Evolutionary conservation across 2,888 invertebrate genomes (phyloP), one percentile per base, ranked within the genome.

Genomic region (Arge pagana): DNA sequence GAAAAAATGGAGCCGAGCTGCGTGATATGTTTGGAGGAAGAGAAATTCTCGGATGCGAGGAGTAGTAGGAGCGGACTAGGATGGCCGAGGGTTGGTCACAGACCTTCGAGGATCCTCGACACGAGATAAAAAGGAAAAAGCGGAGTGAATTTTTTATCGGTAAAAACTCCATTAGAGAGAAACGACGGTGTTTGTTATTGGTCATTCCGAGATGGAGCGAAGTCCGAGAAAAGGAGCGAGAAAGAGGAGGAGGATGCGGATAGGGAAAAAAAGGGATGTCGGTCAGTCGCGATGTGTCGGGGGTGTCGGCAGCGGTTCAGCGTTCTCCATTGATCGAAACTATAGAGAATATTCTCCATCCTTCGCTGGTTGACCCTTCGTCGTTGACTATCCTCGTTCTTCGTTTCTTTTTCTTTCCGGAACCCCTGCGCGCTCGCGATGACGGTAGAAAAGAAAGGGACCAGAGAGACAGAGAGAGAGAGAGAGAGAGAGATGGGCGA

Each of bases 151-250:
- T 74, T 74, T 74, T 74, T 74, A 74, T 73, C 74, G 71, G 71
- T 74, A 70, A 74, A 74, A 74, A 74, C 74, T 74, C 74, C 72
- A 74, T 74, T 74, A 74, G 72, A 71, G 72, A 68, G 68, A 65
- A 63, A 57, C 60, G 64, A 61, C 69, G 67, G 72, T 73, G 72
- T 74, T 74, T 74, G 74, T 73, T 73, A 74, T 72, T 74, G 72
- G 73, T 74, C 73, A 74, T 74, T 71, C 68, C 68, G 64, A 63
- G 60, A 63, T 66, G 68, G 64, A n/a, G n/a, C n/a, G n/a, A n/a
- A n/a, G n/a, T n/a, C n/a, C 62, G 62, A 23, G 28, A 30, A 59
- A 52, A 54, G 59, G 58, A 24, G 11, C 26, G 42, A 15, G 31
- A 18, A 31, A 43, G 39, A 24, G 23, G 52, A 53, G 43, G 37